Conservation (phyloP, 2,888 invertebrate species). For the Drosophila demipolita region DNA sequence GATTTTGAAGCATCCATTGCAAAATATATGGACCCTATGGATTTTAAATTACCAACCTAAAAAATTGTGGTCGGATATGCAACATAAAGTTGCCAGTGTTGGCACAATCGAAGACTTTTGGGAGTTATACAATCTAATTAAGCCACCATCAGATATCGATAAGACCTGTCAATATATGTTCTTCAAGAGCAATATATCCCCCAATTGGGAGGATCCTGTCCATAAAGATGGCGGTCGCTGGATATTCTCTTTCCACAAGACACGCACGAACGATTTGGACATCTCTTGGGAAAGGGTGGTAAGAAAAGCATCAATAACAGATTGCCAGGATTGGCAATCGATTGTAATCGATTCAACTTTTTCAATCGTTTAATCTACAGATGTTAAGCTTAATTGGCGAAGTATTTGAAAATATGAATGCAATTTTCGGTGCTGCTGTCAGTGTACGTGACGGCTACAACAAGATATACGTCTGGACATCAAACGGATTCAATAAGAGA, state of each 20-base stretch:
- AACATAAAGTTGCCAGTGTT: not conserved
- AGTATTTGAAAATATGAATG: not conserved
- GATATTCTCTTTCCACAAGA: not conserved
- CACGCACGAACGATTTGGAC: not conserved
- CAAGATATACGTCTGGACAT: constrained; percentile 1
- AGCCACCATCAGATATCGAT: not conserved
- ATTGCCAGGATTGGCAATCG: not conserved
- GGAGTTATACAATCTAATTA: not conserved
- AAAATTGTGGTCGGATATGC: not conserved
- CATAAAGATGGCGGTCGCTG: not conserved
- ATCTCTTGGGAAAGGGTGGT: not conserved
- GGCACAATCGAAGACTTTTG: not conserved
- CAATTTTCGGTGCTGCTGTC: not conserved
- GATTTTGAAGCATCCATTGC: too few relatives aligned
- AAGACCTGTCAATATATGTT: not conserved
- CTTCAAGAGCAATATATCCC: not conserved
- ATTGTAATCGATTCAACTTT: not conserved
- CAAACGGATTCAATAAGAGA: not conserved
- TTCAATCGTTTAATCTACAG: not conserved
- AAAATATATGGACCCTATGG: not conserved
- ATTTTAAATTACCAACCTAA: too few relatives aligned
- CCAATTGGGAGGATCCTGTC: not conserved
- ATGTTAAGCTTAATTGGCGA: not conserved
- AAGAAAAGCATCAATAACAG: not conserved
- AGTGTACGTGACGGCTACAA: not conserved